phyloP scores from a whole-genome alignment of 2,888 invertebrate genomes.

The Amitus sp. region DNA sequence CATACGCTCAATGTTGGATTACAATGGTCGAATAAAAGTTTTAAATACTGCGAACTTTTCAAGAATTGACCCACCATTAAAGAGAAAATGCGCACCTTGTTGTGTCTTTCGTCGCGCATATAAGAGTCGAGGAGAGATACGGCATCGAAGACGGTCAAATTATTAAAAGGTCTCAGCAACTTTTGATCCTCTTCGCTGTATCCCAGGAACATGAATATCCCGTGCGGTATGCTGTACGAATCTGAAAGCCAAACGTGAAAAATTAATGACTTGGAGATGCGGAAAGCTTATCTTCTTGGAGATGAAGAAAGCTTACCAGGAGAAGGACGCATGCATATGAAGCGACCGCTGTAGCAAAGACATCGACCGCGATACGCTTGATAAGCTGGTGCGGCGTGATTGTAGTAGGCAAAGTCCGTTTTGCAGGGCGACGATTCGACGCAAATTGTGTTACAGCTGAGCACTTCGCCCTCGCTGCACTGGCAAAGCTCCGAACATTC shows the following conservation, averaged over 20 bases:
- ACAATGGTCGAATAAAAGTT: no score
- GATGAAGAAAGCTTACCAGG: no score
- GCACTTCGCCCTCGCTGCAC: constrained; percentile 80
- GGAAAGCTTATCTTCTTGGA: constrained; percentile 20
- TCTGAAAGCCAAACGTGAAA: constrained; percentile 65
- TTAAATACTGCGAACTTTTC: no score
- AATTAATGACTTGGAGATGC: no score
- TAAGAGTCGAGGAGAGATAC: constrained; percentile 85
- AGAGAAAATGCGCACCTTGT: constrained; percentile 70
- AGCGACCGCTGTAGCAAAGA: constrained; percentile 90
- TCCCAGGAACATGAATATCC: constrained; percentile 88
- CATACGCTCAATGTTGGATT: no score
- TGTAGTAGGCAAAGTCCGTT: constrained; percentile 88
- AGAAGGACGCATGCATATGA: constrained; percentile 90
- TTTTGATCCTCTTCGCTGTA: constrained; percentile 91
- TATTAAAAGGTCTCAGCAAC: constrained; percentile 82
- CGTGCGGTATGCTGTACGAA: constrained; percentile 82
- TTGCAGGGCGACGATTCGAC: constrained; percentile 88
- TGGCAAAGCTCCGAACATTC: constrained; percentile 92
- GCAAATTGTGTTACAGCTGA: constrained; percentile 89
- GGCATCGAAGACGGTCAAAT: constrained; percentile 85
- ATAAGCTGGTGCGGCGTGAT: constrained; percentile 90
- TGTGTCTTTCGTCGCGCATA: constrained; percentile 76
- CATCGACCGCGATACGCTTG: constrained; percentile 90
- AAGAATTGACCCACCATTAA: no score